These are phyloP conservation scores for Cervus canadensis DNA, from an alignment of 2,113 vertebrate genomes.

Conservation along the genomic window DNA sequence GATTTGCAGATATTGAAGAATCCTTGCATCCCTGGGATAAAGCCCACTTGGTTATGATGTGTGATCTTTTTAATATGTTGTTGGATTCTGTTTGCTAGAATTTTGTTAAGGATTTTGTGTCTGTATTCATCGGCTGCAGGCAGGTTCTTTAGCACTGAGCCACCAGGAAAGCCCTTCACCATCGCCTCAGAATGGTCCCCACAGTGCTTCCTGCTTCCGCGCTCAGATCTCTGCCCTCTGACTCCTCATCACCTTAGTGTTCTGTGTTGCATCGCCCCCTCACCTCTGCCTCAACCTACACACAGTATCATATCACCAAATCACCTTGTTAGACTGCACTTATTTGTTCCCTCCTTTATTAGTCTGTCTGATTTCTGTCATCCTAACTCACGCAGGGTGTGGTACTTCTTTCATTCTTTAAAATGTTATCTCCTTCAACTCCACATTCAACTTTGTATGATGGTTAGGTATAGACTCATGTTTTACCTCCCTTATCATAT, in stretches of 20 bases:
- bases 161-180: neutral
- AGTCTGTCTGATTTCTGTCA: neutral
- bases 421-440: neutral
- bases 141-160: neutral
- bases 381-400: neutral
- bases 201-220: neutral
- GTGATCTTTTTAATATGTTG: too few relatives aligned
- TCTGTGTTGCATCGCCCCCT: neutral
- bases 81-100: too few relatives aligned
- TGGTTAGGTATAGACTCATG: neutral
- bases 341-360: neutral
- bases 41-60: too few relatives aligned
- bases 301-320: neutral
- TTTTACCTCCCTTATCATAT: neutral
- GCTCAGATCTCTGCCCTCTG: neutral
- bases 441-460: neutral
- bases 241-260: neutral
- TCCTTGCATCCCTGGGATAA: too few relatives aligned
- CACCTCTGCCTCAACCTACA: neutral
- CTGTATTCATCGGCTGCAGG: neutral
- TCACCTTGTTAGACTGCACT: neutral
- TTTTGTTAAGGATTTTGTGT: too few relatives aligned
- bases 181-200: neutral
- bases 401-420: neutral
- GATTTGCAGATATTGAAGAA: too few relatives aligned